Evolutionary conservation across 2,113 vertebrate species (phyloP), one percentile per base, ranked within the genome.

Genomic region (Zosterops hypoxanthus): DNA sequence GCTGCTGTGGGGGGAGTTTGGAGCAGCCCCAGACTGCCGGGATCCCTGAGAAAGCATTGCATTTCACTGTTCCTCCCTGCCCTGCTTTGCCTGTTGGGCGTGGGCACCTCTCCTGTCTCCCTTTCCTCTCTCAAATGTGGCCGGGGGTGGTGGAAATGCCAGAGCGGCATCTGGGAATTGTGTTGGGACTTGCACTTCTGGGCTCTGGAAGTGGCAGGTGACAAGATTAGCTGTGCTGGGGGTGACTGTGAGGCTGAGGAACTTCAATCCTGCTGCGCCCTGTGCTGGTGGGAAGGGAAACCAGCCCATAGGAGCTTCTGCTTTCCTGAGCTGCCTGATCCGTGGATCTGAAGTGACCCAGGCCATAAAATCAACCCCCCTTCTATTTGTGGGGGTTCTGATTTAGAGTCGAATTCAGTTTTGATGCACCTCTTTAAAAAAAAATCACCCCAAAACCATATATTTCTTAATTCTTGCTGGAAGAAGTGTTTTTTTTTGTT

Each of bases 31-130:
- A 79, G 72, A 0, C 60, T 86, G 72, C 49, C 0, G 3, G 75
- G 59, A 49, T 89, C 81, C 89, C 87, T 69, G 70, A 50, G 84
- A 46, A 94, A 87, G 78, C 65, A 57, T 85, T 92, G 93, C 63
- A 25, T 92, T 95, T 94, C 84, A 69, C 5, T 61, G 59, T 41
- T 46, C 75, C 33, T 81, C 55, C n/a, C 33, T 0, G 24, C 71
- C 50, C 57, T 7, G 52, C 85, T 83, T 55, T 46, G 59, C 72
- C 20, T 10, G 50, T 66, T 7, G 64, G 76, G 55, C 8, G 36
- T 7, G 55, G 57, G 41, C 25, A 68, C 9, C 73, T 41, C 16
- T 56, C 49, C 53, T 87, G 36, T 71, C 31, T 75, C 22, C 36
- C 42, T 50, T 80, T 56, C 41, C 50, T 16, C 49, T 55, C 21